Conservation (phyloP, 2,113 vertebrate genomes). For the Coptodon bakossiorum region DNA sequence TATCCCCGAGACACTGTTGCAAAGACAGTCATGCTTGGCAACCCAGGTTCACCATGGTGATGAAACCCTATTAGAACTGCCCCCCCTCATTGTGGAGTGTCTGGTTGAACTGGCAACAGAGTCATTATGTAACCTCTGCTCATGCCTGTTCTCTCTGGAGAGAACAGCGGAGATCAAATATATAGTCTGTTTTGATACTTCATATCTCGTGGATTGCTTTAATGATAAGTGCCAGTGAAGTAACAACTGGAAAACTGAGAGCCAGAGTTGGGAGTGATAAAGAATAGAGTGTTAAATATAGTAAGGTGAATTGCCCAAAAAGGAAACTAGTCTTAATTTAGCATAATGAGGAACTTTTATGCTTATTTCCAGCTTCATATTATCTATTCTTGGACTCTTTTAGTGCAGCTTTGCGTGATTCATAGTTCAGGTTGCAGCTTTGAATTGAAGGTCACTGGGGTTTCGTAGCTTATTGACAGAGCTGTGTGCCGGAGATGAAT, state of each 20-base stretch:
- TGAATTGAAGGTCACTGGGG: background rate
- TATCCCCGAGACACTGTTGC: slow-evolving; percentile 55
- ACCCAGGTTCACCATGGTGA: slow-evolving; percentile 69
- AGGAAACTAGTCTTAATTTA: background rate
- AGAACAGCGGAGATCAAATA: background rate
- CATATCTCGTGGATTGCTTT: background rate
- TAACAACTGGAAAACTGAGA: background rate
- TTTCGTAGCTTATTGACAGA: background rate
- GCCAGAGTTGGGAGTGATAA: background rate
- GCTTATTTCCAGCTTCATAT: accelerated
- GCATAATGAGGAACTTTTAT: background rate
- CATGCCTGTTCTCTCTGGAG: slow-evolving; percentile 52
- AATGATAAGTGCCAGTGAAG: background rate
- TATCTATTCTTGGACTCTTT: background rate
- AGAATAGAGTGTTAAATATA: background rate
- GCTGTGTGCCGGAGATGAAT: background rate
- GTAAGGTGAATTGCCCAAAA: background rate
- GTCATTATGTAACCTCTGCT: slow-evolving; percentile 66
- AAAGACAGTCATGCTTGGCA: slow-evolving; percentile 59
- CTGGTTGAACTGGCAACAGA: slow-evolving; percentile 62
- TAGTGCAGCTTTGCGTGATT: background rate
- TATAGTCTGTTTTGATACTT: background rate
- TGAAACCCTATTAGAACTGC: slow-evolving; percentile 62
- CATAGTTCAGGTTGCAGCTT: background rate
- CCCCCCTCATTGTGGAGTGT: slow-evolving; percentile 60